A percentile compares a stretch with the other conserved stretches of the same genome.
Evolutionary conservation across 1,140 invertebrate genomes (phyloP).

Genomic region (Grapholita molesta): DNA sequence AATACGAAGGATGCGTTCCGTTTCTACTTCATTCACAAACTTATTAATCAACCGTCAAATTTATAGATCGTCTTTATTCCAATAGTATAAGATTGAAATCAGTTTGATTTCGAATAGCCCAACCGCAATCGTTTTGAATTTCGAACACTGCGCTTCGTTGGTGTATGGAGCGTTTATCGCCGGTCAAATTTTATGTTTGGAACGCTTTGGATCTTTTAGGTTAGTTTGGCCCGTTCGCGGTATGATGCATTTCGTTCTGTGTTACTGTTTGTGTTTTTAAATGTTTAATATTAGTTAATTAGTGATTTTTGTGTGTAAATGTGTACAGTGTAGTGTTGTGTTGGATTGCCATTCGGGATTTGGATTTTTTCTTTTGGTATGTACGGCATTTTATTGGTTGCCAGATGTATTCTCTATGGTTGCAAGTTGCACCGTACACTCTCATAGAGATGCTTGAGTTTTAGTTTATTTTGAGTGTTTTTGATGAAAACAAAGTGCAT

Average conservation of each 20-base stretch:
- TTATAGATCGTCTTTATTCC: slow-evolving; percentile 12
- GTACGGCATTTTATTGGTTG: not conserved
- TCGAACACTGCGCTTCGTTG: slow-evolving; percentile 47
- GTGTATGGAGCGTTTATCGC: slow-evolving; percentile 46
- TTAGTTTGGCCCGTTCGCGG: slow-evolving; percentile 56
- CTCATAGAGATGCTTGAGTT: not conserved
- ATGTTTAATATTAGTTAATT: slow-evolving; percentile 29
- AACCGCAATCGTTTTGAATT: slow-evolving; percentile 9
- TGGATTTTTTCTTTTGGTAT: slow-evolving; percentile 23
- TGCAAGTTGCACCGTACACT: not conserved
- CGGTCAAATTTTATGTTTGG: slow-evolving; percentile 68
- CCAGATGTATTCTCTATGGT: not conserved
- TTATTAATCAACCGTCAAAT: slow-evolving; percentile 14
- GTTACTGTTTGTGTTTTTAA: slow-evolving; percentile 39
- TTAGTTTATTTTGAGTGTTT: not conserved
- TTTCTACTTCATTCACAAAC: slow-evolving; percentile 26
- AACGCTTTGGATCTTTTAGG: slow-evolving; percentile 47
- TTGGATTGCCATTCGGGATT: slow-evolving; percentile 15
- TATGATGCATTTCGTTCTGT: slow-evolving; percentile 37
- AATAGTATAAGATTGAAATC: slow-evolving; percentile 25
- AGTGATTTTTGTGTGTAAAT: slow-evolving; percentile 27
- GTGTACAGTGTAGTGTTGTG: slow-evolving; percentile 25
- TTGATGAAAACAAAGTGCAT: too few relatives aligned
- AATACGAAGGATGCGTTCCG: slow-evolving; percentile 61
- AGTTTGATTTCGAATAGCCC: not conserved